These are phyloP conservation scores for Xestia ashworthii DNA, from an alignment of 2,888 invertebrate genomes.

Conservation along the genomic window DNA sequence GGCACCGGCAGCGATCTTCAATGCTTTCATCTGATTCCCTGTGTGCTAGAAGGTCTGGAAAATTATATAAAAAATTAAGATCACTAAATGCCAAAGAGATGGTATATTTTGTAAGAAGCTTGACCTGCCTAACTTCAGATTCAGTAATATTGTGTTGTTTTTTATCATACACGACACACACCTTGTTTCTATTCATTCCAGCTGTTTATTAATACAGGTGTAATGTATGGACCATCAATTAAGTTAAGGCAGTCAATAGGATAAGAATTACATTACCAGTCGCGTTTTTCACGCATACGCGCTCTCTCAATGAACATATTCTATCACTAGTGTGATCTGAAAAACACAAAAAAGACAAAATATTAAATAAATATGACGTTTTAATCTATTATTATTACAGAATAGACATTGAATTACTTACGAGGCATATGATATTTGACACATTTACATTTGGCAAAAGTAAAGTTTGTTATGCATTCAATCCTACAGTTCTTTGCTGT, in stretches of 20 bases:
- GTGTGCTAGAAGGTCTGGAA: constrained; percentile 6
- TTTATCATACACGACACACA: background rate
- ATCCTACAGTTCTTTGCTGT: constrained; percentile 76
- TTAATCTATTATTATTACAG: background rate
- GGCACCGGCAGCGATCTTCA: constrained; percentile 10
- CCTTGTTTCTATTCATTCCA: background rate
- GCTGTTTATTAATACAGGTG: background rate
- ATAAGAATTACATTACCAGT: background rate
- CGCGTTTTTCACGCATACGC: background rate
- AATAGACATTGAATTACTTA: constrained; percentile 57
- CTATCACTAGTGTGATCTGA: constrained; percentile 14
- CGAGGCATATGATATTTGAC: constrained; percentile 78
- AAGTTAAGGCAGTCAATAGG: background rate
- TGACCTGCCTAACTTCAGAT: background rate
- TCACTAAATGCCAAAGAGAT: background rate
- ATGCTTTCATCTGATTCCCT: constrained; percentile 12
- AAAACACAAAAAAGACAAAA: background rate
- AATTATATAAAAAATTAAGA: background rate
- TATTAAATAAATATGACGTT: background rate
- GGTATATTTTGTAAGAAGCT: background rate
- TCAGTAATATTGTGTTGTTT: background rate
- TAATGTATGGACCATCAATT: background rate
- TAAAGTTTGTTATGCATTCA: constrained; percentile 75
- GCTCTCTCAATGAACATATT: background rate
- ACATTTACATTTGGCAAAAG: constrained; percentile 69